Evolutionary conservation across 2,113 vertebrate genomes (phyloP).

Genomic region (Chaetodon trifascialis): DNA sequence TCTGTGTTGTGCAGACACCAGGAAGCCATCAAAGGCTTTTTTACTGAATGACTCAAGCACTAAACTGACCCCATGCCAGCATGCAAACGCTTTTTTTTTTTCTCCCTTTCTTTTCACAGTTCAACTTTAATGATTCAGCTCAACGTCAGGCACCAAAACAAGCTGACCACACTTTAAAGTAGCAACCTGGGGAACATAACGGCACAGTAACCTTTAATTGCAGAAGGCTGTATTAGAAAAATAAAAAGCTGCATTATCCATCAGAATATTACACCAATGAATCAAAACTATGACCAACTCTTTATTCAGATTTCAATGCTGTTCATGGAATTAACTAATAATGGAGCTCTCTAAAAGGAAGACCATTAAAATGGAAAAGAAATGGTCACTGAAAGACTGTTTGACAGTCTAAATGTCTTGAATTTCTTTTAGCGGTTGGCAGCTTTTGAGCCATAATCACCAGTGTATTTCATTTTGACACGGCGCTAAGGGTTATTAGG

Average conservation of each 20-base stretch:
- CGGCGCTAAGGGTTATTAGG: conserved; percentile 50
- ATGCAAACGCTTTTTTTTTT: conserved; percentile 19
- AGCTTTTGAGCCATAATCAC: conserved; percentile 49
- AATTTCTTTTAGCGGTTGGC: conserved; percentile 27
- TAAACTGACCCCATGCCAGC: conserved; percentile 37
- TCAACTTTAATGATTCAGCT: conserved; percentile 21
- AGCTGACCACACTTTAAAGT: neutral
- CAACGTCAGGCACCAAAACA: conserved; percentile 41
- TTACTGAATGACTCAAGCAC: conserved; percentile 64
- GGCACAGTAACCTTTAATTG: neutral
- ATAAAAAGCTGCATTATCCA: neutral
- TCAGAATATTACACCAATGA: neutral
- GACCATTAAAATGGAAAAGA: conserved; percentile 17
- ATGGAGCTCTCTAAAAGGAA: conserved; percentile 17
- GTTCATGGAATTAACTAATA: conserved; percentile 2
- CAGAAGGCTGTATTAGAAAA: neutral
- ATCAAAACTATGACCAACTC: neutral
- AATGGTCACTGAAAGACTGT: conserved; percentile 10
- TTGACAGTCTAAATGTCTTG: conserved; percentile 17
- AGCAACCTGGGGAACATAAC: neutral
- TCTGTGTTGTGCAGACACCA: conserved; percentile 64
- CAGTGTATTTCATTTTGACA: conserved; percentile 59
- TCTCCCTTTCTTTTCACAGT: conserved; percentile 22
- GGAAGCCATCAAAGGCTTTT: conserved; percentile 65
- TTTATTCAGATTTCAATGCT: conserved; percentile 15